A percentile compares a stretch with the other conserved stretches of the same genome.
These are phyloP conservation scores for Poicephalus meyeri DNA, from an alignment of 2,113 vertebrate genomes.

Conservation along the genomic window DNA sequence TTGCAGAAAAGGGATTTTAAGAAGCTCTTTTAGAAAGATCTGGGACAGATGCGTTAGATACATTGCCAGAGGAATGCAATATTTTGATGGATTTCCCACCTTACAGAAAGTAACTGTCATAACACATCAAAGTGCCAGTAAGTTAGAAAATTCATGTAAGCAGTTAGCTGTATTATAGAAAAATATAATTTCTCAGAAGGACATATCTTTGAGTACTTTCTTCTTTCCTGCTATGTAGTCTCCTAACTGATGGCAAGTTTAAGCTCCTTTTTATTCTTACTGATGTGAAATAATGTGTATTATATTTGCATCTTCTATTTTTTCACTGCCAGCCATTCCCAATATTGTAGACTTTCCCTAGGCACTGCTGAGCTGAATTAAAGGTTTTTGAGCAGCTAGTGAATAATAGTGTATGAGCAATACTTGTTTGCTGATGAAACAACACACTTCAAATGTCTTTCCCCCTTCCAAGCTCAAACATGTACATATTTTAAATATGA, in stretches of 20 bases:
- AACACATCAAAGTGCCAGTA: not conserved
- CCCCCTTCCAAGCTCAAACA: not conserved
- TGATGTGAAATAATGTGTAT: not conserved
- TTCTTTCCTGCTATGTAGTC: not conserved
- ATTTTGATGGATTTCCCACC: not conserved
- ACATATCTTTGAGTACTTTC: not conserved
- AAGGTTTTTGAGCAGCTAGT: not conserved
- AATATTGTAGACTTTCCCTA: not conserved
- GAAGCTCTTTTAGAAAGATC: not conserved
- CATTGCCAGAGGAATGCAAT: not conserved
- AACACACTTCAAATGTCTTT: not conserved
- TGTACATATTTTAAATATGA: not conserved
- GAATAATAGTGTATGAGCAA: not conserved
- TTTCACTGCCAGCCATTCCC: not conserved
- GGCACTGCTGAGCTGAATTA: not conserved
- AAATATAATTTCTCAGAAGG: not conserved
- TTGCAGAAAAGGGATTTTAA: not conserved
- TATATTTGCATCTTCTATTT: not conserved
- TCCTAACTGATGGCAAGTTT: not conserved
- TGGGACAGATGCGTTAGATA: not conserved
- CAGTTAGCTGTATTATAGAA: not conserved
- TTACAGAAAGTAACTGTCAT: not conserved
- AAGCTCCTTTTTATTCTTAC: not conserved
- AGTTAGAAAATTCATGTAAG: not conserved
- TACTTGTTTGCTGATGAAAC: not conserved